A percentile compares a stretch with the other conserved stretches of the same genome.
These are phyloP conservation scores for Gadopsis bispinosus DNA, from an alignment of 2,797 vertebrate species.

Conservation along the genomic window DNA sequence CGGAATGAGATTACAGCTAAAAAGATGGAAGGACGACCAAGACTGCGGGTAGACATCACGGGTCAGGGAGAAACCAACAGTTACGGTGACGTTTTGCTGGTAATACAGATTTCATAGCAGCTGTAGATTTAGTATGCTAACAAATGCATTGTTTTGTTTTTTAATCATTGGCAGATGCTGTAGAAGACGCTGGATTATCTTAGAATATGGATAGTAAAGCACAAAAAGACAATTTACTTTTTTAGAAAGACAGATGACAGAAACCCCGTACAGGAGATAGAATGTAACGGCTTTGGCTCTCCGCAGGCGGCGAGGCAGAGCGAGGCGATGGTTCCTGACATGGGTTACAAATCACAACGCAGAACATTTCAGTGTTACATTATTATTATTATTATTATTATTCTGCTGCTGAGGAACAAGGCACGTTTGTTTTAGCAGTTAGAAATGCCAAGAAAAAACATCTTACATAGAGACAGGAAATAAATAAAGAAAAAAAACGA, in stretches of 20 bases:
- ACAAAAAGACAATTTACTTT: not conserved
- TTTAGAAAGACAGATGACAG: not conserved
- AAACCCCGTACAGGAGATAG: not conserved
- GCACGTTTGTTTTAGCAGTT: conserved; percentile 67
- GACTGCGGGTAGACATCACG: not conserved
- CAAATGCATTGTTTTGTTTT: not conserved
- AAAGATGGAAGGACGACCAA: not conserved
- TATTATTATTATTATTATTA: not conserved
- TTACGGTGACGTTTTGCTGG: not conserved
- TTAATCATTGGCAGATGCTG: not conserved
- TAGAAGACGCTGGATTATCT: not conserved
- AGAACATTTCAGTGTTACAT: conserved; percentile 34
- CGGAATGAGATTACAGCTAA: not conserved
- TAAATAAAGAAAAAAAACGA: conserved; percentile 95
- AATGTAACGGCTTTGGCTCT: conserved; percentile 1
- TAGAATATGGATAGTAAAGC: not conserved
- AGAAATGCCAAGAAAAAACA: conserved; percentile 68
- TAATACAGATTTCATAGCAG: not conserved
- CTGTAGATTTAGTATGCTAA: not conserved
- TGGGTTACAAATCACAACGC: conserved; percentile 17
- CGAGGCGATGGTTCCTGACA: conserved; percentile 22
- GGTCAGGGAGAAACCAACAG: not conserved
- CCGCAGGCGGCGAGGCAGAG: not conserved
- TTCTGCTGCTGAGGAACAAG: conserved; percentile 66
- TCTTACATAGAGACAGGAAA: conserved; percentile 85